Evolutionary conservation across 2,113 vertebrate species (phyloP), one percentile per base, ranked within the genome.

Genomic region (Eretmochelys imbricata): DNA sequence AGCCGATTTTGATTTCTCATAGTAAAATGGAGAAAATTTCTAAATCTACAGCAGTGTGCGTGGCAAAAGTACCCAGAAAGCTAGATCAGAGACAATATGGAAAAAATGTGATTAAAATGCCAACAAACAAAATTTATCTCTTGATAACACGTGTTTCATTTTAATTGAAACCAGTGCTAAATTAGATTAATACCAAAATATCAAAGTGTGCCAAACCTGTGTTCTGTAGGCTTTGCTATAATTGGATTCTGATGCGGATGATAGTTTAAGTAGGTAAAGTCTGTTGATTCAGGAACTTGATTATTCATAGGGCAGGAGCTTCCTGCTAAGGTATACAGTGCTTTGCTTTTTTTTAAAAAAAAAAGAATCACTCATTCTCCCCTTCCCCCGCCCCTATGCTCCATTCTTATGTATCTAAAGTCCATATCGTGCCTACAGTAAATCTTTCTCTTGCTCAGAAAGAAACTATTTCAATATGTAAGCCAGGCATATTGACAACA

Each of bases 171-270:
- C 96, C 94, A 98, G 93, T 97, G 96, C 86, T 98, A 96, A 98
- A 97, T 97, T 97, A 95, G 96, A 96, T 97, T 91, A 97, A 97
- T 96, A 97, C 93, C 17, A 84, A 98, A 97, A 96, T 95, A 94
- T 93, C 97, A 85, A 95, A 96, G 92, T 96, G 48, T 93, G 91
- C 91, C 89, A 97, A 95, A 89, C 92, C 88, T 97, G 94, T 94
- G 96, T 98, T 98, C 94, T 97, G 94, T 90, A 95, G 89, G 90
- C 93, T 96, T 97, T 96, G 86, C 93, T 90, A 76, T 91, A 95
- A 97, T 93, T 93, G 95, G 93, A 97, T 92, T 95, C 25, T 35
- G 93, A 95, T 93, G 93, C 2, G 55, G 82, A 87, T 85, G 92
- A 91, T 84, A 46, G 48, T 95, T 96, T 97, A 96, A 89, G 84